Percentiles rank a stretch among this genome's conserved stretches.
Conservation (phyloP, 37 sponge, comb jelly and placozoan genomes). For the Halichondria panicea region DNA sequence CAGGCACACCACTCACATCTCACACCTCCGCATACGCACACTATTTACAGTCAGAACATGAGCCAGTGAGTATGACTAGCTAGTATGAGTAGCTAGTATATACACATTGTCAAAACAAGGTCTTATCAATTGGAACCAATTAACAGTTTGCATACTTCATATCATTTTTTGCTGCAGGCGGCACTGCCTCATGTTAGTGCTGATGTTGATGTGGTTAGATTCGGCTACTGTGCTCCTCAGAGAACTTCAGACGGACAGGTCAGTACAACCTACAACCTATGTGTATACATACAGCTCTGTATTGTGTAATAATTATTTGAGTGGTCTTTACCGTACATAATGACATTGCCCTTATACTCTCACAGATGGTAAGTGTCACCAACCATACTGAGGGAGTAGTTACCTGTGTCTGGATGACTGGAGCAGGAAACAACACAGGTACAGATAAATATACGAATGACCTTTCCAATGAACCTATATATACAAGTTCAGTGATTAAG, state of each 20-base stretch:
- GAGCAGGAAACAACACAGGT: slow-evolving; percentile 26
- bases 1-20: neutral
- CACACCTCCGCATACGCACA: slow-evolving; percentile 3
- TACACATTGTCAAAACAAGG: too few species aligned
- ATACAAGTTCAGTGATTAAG: too few species aligned
- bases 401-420: slow-evolving; percentile 64
- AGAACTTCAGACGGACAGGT: slow-evolving; percentile 57
- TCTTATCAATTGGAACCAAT: neutral
- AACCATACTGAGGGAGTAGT: slow-evolving; percentile 76
- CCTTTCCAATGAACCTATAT: too few species aligned
- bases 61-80: slow-evolving; percentile 6
- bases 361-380: slow-evolving; percentile 55
- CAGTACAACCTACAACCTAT: neutral
- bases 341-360: neutral
- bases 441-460: slow-evolving; percentile 10
- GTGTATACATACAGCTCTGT: neutral
- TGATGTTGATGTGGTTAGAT: slow-evolving; percentile 52
- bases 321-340: too few species aligned
- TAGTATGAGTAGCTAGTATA: too few species aligned
- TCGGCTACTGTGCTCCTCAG: slow-evolving; percentile 44
- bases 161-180: slow-evolving; percentile 30
- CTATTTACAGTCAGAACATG: slow-evolving; percentile 31
- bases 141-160: neutral
- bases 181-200: slow-evolving; percentile 50
- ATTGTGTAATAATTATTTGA: neutral